Evolutionary conservation across 2,888 invertebrate genomes (phyloP), one percentile per base, ranked within the genome.

Genomic region (Chymomyza procnemis): DNA sequence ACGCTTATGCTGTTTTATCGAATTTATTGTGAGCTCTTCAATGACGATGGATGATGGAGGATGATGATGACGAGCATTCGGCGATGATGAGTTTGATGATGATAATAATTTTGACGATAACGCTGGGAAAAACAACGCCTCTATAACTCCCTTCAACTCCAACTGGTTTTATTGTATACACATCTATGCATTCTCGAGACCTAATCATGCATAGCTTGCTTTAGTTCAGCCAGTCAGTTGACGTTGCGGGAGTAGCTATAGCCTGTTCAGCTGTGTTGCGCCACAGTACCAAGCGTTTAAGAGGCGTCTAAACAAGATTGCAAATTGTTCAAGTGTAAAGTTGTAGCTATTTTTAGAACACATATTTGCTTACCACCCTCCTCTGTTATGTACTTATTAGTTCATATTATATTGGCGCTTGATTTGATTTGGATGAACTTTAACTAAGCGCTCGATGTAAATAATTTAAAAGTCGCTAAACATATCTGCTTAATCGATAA

Each of bases 1-100:
- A 83, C 84, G 84, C 63, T 83, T 83, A 85, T 80, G 81, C 69
- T 56, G 74, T 12, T 41, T 86, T 86, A 80, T 78, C 86, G 74
- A 69, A 83, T 83, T 80, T 72, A 69, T 67, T 66, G 64, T 66
- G 59, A 59, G 50, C 61, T 52, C 12, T 56, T 6, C 55, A 48
- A 18, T 48, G 21, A n/a, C n/a, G n/a, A n/a, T 26, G 3, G 26
- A 16, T 16, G 4, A 14, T 12, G 34, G 19, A 52, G 19, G 58
- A n/a, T n/a, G n/a, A n/a, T n/a, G n/a, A n/a, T n/a, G n/a, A n/a
- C n/a, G n/a, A n/a, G n/a, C n/a, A n/a, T n/a, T n/a, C n/a, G n/a
- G n/a, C n/a, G n/a, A n/a, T n/a, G n/a, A n/a, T n/a, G n/a, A n/a
- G n/a, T n/a, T n/a, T n/a, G n/a, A n/a, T n/a, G n/a, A n/a, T n/a